These are phyloP conservation scores for Littorina saxatilis DNA, from an alignment of 1,140 invertebrate species.

Conservation along the genomic window DNA sequence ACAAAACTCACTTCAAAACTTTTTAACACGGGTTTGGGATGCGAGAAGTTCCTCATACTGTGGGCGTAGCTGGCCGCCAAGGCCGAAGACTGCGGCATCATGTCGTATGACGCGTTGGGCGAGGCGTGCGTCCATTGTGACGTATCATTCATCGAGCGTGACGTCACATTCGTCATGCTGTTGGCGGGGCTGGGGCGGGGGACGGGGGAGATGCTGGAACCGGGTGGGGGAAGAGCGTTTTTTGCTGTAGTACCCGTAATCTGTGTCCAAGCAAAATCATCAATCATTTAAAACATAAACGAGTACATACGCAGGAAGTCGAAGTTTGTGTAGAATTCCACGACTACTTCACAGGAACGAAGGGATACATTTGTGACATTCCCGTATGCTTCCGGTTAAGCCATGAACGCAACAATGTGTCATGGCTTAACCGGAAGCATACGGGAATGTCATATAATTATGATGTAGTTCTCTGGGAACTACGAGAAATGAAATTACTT, in stretches of 20 bases:
- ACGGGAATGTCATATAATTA: too few relatives aligned
- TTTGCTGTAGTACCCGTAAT: slow-evolving; percentile 9
- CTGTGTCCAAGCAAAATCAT: too few relatives aligned
- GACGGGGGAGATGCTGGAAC: slow-evolving; percentile 26
- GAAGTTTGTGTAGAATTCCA: too few relatives aligned
- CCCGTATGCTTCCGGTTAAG: too few relatives aligned
- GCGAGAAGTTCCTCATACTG: slow-evolving; percentile 42
- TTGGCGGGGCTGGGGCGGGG: slow-evolving; percentile 44
- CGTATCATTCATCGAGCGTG: slow-evolving; percentile 58
- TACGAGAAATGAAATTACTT: too few relatives aligned
- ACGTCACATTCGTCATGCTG: slow-evolving; percentile 63
- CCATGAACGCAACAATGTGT: too few relatives aligned
- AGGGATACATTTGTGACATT: too few relatives aligned
- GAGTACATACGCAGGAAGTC: too few relatives aligned
- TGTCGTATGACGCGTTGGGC: slow-evolving; percentile 35
- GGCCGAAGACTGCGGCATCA: slow-evolving; percentile 16
- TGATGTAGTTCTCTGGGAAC: too few relatives aligned
- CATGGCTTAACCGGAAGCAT: too few relatives aligned
- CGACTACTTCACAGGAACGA: too few relatives aligned
- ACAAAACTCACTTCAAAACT: slow-evolving; percentile 44
- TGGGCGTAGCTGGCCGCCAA: slow-evolving; percentile 20
- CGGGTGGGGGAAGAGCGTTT: slow-evolving; percentile 19
- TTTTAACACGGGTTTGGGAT: slow-evolving; percentile 39
- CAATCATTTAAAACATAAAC: too few relatives aligned
- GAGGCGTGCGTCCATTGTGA: slow-evolving; percentile 46